Conservation (phyloP, 2,113 vertebrate species). For the Sterrhoptilus dennistouni region DNA sequence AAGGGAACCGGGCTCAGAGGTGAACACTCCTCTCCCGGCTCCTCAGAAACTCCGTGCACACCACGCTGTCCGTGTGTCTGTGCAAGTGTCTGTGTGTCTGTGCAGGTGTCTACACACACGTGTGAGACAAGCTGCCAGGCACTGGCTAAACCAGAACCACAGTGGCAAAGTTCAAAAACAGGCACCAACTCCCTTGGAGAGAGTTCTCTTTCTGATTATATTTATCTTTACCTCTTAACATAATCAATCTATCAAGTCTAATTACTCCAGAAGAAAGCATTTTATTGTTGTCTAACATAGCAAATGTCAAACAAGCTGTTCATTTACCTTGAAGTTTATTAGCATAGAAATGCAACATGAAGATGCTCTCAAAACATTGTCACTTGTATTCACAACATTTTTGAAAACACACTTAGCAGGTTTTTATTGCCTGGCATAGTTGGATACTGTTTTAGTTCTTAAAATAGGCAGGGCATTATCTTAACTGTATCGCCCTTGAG, state of each 20-base stretch:
- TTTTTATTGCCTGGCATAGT: background rate
- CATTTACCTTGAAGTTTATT: constrained; percentile 63
- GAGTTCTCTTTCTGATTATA: constrained; percentile 12
- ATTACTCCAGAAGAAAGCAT: constrained; percentile 58
- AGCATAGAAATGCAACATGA: constrained; percentile 47
- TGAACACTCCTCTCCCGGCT: background rate
- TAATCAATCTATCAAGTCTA: constrained; percentile 46
- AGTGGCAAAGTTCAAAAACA: background rate
- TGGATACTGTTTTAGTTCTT: background rate
- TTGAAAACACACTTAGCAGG: constrained; percentile 23
- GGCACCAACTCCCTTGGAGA: background rate
- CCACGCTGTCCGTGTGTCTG: fast-evolving
- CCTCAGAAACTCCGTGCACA: background rate
- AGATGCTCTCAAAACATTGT: constrained; percentile 50
- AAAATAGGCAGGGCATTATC: background rate
- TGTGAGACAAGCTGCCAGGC: background rate
- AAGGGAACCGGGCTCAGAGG: background rate
- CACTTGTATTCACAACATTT: constrained; percentile 42
- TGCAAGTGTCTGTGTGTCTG: background rate
- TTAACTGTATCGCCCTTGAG: background rate
- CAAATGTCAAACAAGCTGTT: constrained; percentile 59
- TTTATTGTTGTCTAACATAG: constrained; percentile 60
- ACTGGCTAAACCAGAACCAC: background rate
- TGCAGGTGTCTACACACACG: fast-evolving
- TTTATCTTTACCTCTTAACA: constrained; percentile 28